phyloP scores from a whole-genome alignment of 2,888 invertebrate genomes.

The Chrysotoxum bicinctum region DNA sequence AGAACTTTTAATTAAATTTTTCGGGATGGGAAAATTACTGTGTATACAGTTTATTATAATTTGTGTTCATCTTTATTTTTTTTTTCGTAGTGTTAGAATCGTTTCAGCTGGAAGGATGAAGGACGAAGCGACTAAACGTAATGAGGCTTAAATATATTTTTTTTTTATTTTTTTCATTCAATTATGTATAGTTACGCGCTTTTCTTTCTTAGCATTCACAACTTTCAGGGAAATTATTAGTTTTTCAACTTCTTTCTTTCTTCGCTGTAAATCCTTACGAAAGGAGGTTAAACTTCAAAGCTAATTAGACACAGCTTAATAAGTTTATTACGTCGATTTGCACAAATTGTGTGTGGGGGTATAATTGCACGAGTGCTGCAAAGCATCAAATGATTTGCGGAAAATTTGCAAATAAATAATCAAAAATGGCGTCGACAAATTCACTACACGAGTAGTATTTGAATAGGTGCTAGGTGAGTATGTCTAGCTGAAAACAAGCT shows the following conservation, averaged over 20 bases:
- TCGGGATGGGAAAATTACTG: slow-evolving; percentile 61
- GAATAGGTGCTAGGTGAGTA: neutral
- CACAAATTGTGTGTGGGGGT: slow-evolving; percentile 25
- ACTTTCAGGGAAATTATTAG: slow-evolving; percentile 41
- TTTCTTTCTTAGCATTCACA: slow-evolving; percentile 29
- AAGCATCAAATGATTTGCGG: slow-evolving; percentile 20
- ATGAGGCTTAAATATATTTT: slow-evolving; percentile 58
- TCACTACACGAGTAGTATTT: neutral
- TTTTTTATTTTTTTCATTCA: slow-evolving; percentile 21
- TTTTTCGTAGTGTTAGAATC: neutral
- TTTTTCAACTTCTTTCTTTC: slow-evolving; percentile 7
- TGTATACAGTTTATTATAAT: slow-evolving; percentile 67
- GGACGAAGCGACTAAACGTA: slow-evolving; percentile 43
- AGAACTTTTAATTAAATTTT: slow-evolving; percentile 70
- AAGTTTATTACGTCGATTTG: slow-evolving; percentile 44
- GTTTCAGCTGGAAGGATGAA: neutral
- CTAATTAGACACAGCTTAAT: slow-evolving; percentile 40
- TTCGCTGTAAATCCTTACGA: neutral
- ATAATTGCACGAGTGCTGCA: neutral
- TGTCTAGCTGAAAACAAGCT: slow-evolving; percentile 4
- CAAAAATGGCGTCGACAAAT: slow-evolving; percentile 17
- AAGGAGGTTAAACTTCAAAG: slow-evolving; percentile 24
- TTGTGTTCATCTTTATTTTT: slow-evolving; percentile 21
- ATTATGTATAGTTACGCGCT: slow-evolving; percentile 46
- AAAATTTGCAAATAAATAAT: slow-evolving; percentile 53